Percentiles rank a stretch among this genome's conserved stretches.
Evolutionary conservation across 2,113 vertebrate genomes (phyloP).

Genomic region (Rhagologus leucostigma): DNA sequence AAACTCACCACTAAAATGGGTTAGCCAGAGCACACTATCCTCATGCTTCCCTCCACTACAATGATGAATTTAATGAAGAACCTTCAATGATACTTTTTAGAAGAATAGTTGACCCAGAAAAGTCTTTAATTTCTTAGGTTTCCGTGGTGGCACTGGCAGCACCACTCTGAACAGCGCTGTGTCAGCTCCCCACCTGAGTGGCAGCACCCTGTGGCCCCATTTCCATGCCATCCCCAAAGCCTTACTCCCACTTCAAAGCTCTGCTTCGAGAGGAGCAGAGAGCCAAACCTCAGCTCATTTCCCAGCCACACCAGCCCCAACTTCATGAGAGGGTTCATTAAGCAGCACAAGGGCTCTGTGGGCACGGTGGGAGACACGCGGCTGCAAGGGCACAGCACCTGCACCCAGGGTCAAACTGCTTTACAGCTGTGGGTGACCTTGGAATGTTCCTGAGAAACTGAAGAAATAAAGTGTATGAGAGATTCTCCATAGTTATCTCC

Average conservation of each 20-base stretch:
- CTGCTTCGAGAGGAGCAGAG: background rate
- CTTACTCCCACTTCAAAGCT: background rate
- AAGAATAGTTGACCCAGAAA: background rate
- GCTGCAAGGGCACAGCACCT: background rate
- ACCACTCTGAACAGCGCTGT: background rate
- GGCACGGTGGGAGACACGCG: background rate
- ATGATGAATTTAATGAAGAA: background rate
- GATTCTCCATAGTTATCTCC: background rate
- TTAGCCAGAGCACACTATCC: background rate
- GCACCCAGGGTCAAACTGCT: background rate
- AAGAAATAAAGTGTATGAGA: background rate
- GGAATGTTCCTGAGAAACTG: background rate
- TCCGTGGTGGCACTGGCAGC: background rate
- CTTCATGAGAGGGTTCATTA: background rate
- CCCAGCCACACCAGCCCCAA: background rate
- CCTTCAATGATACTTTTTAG: background rate
- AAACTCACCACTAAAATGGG: background rate
- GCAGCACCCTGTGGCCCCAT: background rate
- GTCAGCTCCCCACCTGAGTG: accelerated
- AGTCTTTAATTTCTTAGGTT: background rate
- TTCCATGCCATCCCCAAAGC: background rate
- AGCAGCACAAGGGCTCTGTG: background rate
- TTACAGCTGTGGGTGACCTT: background rate
- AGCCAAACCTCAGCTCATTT: background rate
- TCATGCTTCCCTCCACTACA: background rate